Base-by-base conservation (phyloP, 2,797 vertebrate species). In the Anniella stebbinsi region DNA sequence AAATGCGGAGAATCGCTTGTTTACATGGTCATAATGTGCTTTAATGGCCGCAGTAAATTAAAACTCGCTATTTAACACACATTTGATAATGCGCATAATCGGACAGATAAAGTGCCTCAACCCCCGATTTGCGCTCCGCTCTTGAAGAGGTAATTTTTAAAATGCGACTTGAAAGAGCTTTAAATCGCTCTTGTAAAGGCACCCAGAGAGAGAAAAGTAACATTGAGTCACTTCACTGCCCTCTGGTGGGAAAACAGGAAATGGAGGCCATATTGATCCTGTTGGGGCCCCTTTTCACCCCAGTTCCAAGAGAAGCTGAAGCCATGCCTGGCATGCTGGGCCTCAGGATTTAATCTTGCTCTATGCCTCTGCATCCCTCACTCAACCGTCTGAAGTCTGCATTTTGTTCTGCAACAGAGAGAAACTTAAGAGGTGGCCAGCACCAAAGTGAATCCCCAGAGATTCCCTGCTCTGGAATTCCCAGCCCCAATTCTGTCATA, bases 401-500 rank as follows among this genome's bases (percentile, higher is more conserved):
- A n/a, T 3, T 67, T 36, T 84, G 82, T 84, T 90, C 57, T 83
- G 28, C 33, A 25, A 51, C 13, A n/a, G 51, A 15, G 13, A 36
- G 54, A 25, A 38, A n/a, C 25, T 82, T 38, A 66, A 87, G 33
- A 48, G 48, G 36, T 84, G 36, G 63, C 86, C 86, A 90, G 86
- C 70, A 87, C 45, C 78, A 76, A 90, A 76, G 28, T 30, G n/a
- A 75, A 80, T 21, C 23, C 41, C 33, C 69, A n/a, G 69, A 75
- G 3, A 83, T 83, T 76, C 28, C 70, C 30, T 75, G 67, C 67
- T 81, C 7, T 67, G 70, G 78, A 81, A 76, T 18, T 10, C 41
- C 23, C 28, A 30, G 18, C 25, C 60, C 85, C 84, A 38, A n/a
- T 77, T 77, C 10, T 41, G 60, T 69, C 63, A 57, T 30, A 41